Evolutionary conservation across 2,888 invertebrate species (phyloP), one percentile per base, ranked within the genome.

Genomic region (Anthophora plumipes): DNA sequence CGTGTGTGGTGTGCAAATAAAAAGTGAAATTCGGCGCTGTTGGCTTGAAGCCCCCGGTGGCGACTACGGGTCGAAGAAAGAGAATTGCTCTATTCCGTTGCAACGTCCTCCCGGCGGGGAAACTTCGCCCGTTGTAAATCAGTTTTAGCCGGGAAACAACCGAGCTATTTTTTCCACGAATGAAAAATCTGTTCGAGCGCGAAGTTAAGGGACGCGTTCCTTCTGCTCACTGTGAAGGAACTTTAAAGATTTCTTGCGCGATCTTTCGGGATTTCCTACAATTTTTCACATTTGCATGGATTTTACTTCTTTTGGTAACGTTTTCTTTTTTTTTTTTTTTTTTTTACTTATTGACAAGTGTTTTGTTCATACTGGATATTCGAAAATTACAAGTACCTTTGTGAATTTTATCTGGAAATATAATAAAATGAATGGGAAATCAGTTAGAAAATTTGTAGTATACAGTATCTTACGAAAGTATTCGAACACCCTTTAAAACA

Each of bases 101-200:
- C 52, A 55, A 50, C 43, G 31, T 63, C 48, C 69, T 31, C 14
- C 20, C 37, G 6, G 22, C 22, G 39, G 43, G 9, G 52, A 48
- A 77, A 77, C 66, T 69, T 77, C 25, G 50, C 22, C 4, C 22
- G 63, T 12, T 63, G 69, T 77, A 78, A 69, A 77, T 78, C 78
- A 63, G 55, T 41, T 57, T 57, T 54, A 41, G n/a, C 25, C 37
- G 59, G n/a, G 48, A 8, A 46, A 48, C 68, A 31, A 43, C 46
- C 60, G 41, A 46, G 57, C 20, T 20, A 20, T 46, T 25, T 66
- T 75, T 43, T 63, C 43, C 41, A 6, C 48, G 20, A 48, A 55
- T 52, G 46, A 43, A 43, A 60, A 77, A 77, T 43, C 46, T 20
- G 37, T 12, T 37, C 46, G 17, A 31, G 22, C 25, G 20, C 12